Conservation (phyloP, 2,113 vertebrate genomes). For the Chaetura pelagica region DNA sequence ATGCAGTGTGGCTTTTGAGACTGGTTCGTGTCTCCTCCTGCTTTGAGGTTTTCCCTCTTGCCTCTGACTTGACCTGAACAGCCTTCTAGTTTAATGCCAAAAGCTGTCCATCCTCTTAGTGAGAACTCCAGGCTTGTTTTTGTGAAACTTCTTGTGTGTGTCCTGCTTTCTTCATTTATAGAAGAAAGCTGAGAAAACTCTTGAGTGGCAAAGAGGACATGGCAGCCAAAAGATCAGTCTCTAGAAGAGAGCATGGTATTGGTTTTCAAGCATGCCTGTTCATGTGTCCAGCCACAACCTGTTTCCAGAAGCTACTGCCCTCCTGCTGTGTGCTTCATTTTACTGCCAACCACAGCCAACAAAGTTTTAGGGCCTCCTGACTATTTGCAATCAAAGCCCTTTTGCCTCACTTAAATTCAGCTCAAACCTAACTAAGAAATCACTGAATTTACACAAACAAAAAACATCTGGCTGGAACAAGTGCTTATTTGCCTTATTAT, state of each 20-base stretch:
- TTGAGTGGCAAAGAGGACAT: accelerated
- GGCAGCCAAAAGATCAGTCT: neutral
- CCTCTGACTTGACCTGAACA: neutral
- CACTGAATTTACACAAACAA: neutral
- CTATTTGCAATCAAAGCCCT: neutral
- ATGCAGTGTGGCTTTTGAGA: neutral
- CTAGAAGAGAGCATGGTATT: neutral
- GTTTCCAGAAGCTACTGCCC: neutral
- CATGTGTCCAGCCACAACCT: neutral
- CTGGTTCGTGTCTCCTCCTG: neutral
- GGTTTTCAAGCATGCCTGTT: neutral
- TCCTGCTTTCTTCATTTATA: neutral
- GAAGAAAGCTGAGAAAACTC: neutral
- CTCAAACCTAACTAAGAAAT: neutral
- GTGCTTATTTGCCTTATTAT: neutral
- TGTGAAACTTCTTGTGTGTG: neutral
- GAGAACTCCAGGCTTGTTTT: neutral
- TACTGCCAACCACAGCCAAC: neutral
- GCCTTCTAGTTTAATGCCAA: neutral
- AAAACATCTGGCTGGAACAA: neutral
- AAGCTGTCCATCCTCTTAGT: neutral
- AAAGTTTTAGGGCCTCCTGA: neutral
- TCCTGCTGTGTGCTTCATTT: neutral
- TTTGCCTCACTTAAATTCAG: neutral
- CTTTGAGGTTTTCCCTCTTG: neutral